Base-by-base conservation (phyloP, 2,797 vertebrate genomes). In the Malacoctenus gilli region DNA sequence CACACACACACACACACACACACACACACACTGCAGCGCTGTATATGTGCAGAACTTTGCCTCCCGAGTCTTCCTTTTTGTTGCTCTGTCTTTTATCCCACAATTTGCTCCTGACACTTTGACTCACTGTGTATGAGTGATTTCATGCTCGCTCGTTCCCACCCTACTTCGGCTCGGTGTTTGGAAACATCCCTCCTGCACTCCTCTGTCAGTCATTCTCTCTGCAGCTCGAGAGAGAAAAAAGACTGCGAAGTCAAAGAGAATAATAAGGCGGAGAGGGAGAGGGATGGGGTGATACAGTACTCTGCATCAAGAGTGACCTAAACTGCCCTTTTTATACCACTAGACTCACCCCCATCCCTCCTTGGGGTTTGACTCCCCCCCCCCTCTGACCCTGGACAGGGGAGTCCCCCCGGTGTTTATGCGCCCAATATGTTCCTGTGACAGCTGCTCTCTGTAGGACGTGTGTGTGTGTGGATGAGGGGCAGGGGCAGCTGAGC, bases 361-460 rank as follows among this genome's bases (percentile, higher is more conserved):
- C n/a, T n/a, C n/a, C n/a, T n/a, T n/a, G n/a, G n/a, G 6, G 40
- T 40, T 47, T 25, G 18, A 44, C 14, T 16, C 6, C 49, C 39
- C 13, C 34, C 16, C 2, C 14, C 44, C 21, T 39, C 21, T 68
- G 64, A 75, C 68, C 56, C 68, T 39, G 39, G 56, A 51, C 57
- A 36, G 28, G 11, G 5, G 41, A 43, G 62, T 40, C 37, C 20
- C 47, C 10, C 7, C n/a, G 25, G 51, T 60, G 25, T 62, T 75
- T 3, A 3, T 2, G 32, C 28, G 15, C 41, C 49, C 43, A 50
- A 57, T 62, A 60, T 75, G 39, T 28, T 28, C n/a, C 9, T 28
- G 30, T 59, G 61, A 73, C 69, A 83, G 63, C 62, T 63, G 70
- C 61, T 77, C 52, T 71, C 63, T 44, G 65, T 14, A 39, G 62